phyloP scores from a whole-genome alignment of 2,797 vertebrate species.

The Chrysocyon brachyurus region DNA sequence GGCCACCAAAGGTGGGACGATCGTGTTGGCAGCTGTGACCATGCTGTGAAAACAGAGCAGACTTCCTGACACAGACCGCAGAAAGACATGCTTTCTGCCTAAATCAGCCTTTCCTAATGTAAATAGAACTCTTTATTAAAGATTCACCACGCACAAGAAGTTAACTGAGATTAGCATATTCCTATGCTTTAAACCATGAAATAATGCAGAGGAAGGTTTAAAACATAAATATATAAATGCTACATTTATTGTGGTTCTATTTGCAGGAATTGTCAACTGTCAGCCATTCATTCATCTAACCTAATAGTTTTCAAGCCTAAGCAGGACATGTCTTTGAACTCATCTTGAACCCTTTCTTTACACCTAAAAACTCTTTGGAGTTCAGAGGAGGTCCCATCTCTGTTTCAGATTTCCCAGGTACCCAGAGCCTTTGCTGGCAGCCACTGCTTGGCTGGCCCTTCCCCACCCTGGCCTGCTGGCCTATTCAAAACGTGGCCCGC shows the following conservation, averaged over 20 bases:
- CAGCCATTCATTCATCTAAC: background rate
- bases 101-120: background rate
- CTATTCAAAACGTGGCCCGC: accelerated
- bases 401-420: background rate
- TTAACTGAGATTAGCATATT: background rate
- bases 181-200: background rate
- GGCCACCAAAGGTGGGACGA: background rate
- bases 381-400: background rate
- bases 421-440: background rate
- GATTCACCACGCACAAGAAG: background rate
- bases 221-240: background rate
- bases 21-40: too few species aligned
- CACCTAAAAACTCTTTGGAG: background rate
- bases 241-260: background rate
- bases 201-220: background rate
- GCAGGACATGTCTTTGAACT: background rate
- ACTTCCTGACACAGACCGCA: background rate
- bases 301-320: background rate
- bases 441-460: background rate
- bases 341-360: background rate
- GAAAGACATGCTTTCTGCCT: background rate
- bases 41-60: background rate
- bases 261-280: background rate
- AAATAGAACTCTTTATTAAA: slow-evolving; percentile 32
- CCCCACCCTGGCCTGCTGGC: too few species aligned